Conservation (phyloP, 2,888 invertebrate species). For the Acanthosoma haemorrhoidale region DNA sequence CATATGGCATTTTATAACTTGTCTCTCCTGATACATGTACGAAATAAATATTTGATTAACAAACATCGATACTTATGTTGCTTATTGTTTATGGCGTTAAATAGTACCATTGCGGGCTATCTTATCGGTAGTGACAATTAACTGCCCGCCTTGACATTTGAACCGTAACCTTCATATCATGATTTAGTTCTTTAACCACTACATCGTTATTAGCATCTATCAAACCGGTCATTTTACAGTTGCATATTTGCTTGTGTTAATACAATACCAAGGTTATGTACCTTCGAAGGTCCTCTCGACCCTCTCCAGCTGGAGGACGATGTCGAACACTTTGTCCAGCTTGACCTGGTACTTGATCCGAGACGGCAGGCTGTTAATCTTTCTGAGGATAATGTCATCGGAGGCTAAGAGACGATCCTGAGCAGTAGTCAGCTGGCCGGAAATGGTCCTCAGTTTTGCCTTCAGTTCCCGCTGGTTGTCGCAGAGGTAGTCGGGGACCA, state of each 20-base stretch:
- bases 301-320: conserved; percentile 55
- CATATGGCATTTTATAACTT: too few species aligned
- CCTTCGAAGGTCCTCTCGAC: conserved; percentile 55
- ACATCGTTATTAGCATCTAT: too few species aligned
- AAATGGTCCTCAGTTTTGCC: conserved; percentile 21
- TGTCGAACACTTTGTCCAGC: conserved; percentile 58
- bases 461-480: neutral
- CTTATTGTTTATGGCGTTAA: too few species aligned
- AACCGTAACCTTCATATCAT: too few species aligned
- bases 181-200: too few species aligned
- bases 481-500: conserved; percentile 7
- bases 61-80: too few species aligned
- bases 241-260: neutral
- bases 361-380: conserved; percentile 46
- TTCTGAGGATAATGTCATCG: conserved; percentile 10
- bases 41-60: too few species aligned
- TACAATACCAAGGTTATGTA: conserved; percentile 16
- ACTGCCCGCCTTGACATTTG: too few species aligned
- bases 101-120: too few species aligned
- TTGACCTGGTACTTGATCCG: conserved; percentile 55
- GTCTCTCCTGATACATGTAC: too few species aligned
- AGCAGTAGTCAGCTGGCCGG: conserved; percentile 9
- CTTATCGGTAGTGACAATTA: too few species aligned
- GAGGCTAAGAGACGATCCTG: conserved; percentile 1
- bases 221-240: neutral